Evolutionary conservation across 2,113 vertebrate genomes (phyloP).

Genomic region (Rallus limicola): DNA sequence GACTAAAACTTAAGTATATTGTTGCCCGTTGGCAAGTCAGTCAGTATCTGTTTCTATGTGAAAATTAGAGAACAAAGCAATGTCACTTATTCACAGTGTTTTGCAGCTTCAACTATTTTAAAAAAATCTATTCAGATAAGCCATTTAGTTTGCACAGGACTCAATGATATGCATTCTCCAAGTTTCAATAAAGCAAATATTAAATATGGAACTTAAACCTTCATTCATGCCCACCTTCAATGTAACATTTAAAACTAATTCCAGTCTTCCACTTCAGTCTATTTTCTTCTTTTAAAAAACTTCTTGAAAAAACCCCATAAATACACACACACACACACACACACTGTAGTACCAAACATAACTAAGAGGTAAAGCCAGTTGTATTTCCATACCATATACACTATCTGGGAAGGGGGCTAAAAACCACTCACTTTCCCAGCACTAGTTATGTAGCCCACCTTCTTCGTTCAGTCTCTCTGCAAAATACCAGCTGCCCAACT

Average conservation of each 20-base stretch:
- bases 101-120: neutral
- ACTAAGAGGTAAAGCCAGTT: neutral
- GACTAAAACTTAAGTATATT: neutral
- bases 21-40: neutral
- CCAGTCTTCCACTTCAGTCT: neutral
- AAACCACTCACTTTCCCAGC: neutral
- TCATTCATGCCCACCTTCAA: neutral
- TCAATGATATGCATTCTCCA: neutral
- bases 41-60: neutral
- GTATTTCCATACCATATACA: neutral
- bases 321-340: fast-evolving
- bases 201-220: neutral
- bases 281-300: neutral
- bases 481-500: neutral
- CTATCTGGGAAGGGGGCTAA: neutral
- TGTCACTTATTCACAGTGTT: neutral
- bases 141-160: neutral
- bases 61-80: neutral
- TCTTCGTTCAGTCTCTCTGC: neutral
- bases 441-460: neutral
- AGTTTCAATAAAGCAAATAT: neutral
- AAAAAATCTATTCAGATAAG: neutral
- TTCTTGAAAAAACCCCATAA: neutral
- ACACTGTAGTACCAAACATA: neutral
- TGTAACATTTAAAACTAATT: neutral